These are phyloP conservation scores for Oligia strigilis DNA, from an alignment of 2,888 invertebrate species.

Conservation along the genomic window DNA sequence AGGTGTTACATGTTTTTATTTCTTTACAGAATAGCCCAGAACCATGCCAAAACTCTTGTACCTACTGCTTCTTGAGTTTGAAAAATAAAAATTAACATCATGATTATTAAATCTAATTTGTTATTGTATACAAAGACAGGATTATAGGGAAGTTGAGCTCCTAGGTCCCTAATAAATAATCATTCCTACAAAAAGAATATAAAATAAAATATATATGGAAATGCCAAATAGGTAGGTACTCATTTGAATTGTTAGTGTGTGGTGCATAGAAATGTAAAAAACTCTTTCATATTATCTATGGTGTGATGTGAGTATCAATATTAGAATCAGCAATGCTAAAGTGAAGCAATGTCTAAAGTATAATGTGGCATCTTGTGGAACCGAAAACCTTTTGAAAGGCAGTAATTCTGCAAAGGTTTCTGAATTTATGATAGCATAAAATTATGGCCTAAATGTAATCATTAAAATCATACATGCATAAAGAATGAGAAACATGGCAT, in stretches of 20 bases:
- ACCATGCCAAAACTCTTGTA: background rate
- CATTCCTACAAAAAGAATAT: background rate
- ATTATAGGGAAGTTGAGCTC: background rate
- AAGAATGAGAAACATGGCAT: slow-evolving; percentile 15
- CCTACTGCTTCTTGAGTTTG: background rate
- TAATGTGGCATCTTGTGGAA: too few relatives aligned
- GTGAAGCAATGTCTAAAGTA: background rate
- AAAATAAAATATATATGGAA: background rate
- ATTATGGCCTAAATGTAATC: slow-evolving; percentile 22
- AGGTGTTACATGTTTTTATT: slow-evolving; percentile 3
- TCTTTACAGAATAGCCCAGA: background rate
- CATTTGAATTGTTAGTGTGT: background rate
- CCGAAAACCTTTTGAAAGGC: background rate
- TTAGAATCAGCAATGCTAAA: background rate
- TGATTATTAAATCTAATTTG: background rate
- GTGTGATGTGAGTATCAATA: too few relatives aligned
- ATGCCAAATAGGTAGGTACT: background rate
- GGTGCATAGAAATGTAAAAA: too few relatives aligned
- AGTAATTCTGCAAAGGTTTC: background rate
- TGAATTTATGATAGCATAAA: slow-evolving; percentile 18
- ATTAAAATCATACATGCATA: slow-evolving; percentile 18
- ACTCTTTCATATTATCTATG: too few relatives aligned
- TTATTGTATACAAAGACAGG: background rate
- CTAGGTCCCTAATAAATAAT: background rate
- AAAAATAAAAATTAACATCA: background rate